Evolutionary conservation across 2,888 invertebrate genomes (phyloP), one percentile per base, ranked within the genome.

Genomic region (Congeria kusceri): DNA sequence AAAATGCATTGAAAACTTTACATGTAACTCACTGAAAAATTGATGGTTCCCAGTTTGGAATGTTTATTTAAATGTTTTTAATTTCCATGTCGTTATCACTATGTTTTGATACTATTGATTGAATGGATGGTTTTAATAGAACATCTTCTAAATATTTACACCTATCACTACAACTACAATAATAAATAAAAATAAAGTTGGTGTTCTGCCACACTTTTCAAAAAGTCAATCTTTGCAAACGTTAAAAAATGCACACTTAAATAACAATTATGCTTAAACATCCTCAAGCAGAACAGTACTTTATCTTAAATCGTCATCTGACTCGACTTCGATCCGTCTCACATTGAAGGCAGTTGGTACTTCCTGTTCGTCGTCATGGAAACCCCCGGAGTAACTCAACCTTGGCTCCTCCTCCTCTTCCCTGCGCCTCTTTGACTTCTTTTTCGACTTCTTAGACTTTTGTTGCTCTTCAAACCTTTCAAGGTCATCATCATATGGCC

Each of bases 281-380:
- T 15, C 23, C 20, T 53, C 9, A 11, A n/a, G 53, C 23, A 23
- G 3, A 53, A 25, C 20, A 23, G 9, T 23, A 5, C 20, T 20
- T 66, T 68, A 81, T 64, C 77, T 61, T 53, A 75, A 59, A 65
- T 81, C 81, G 66, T 81, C 81, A 7, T n/a, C n/a, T 20, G 77
- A 78, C 39, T 82, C 82, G 20, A 82, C 82, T 46, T 65, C 72
- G 5, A 78, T 76, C 58, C 68, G 47, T 46, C 63, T 53, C 56
- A 75, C 23, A 32, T 49, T 49, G 3, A 49, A 49, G 28, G 29
- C 29, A 3, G 27, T 29, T 9, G 29, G 61, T 15, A 39, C 11
- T 39, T 39, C 23, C 13, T 49, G 53, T 57, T 27, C 39, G 20
- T 56, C 46, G 1, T 23, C 63, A 25, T 56, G 13, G 56, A 53